These are phyloP conservation scores for Abrostola tripartita DNA, from an alignment of 2,888 invertebrate genomes.

Conservation along the genomic window DNA sequence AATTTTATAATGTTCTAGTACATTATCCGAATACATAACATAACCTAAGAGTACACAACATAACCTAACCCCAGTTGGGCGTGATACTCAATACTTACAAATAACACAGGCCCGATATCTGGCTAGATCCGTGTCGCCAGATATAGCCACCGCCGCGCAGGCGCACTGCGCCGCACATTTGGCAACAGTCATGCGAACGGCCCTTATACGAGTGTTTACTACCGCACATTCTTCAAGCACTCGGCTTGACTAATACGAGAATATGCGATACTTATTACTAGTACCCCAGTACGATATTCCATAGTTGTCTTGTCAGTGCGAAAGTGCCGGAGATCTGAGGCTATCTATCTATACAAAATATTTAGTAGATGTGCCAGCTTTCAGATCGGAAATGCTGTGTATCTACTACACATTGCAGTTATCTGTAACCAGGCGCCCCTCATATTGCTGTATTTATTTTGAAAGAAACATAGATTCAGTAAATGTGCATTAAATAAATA, in stretches of 20 bases:
- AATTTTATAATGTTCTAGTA: too few relatives aligned
- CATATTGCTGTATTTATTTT: too few relatives aligned
- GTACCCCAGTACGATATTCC: slow-evolving; percentile 1
- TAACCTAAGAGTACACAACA: neutral
- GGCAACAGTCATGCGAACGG: slow-evolving; percentile 20
- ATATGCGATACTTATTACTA: slow-evolving; percentile 16
- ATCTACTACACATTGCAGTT: neutral
- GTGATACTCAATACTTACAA: slow-evolving; percentile 14
- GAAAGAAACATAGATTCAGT: too few relatives aligned
- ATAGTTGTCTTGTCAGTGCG: neutral
- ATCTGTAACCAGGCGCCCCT: neutral
- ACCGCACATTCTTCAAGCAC: slow-evolving; percentile 28
- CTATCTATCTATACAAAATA: neutral
- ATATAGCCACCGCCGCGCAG: slow-evolving; percentile 11
- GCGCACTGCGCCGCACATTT: slow-evolving; percentile 1
- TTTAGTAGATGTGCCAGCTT: too few relatives aligned
- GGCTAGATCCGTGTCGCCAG: slow-evolving; percentile 2
- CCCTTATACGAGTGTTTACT: slow-evolving; percentile 25
- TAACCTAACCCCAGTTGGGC: neutral
- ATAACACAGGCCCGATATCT: slow-evolving; percentile 14
- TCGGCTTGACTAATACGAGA: slow-evolving; percentile 30
- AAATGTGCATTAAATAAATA: too few relatives aligned
- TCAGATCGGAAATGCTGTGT: neutral
- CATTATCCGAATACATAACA: neutral
- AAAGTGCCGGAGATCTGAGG: too few relatives aligned